phyloP scores from a whole-genome alignment of 2,113 vertebrate genomes.

The Sylvilagus bachmani region DNA sequence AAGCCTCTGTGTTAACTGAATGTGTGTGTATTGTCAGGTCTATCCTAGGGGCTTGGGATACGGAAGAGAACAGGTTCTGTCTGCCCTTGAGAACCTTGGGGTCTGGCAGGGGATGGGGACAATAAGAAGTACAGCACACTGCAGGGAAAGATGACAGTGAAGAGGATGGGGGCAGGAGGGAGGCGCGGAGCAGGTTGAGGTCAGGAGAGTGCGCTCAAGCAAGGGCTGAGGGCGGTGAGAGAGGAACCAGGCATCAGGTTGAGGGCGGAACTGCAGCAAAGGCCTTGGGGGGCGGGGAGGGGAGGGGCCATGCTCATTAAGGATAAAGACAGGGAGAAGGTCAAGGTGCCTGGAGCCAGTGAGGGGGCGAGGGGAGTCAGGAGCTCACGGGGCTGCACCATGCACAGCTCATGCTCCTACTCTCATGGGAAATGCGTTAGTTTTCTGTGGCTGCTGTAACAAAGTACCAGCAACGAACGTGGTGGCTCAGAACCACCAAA shows the following conservation, averaged over 20 bases:
- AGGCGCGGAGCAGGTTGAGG: neutral
- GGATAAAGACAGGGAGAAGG: neutral
- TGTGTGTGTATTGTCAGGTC: neutral
- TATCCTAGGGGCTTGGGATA: neutral
- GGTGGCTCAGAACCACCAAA: neutral
- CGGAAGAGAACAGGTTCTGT: neutral
- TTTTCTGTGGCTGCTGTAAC: neutral
- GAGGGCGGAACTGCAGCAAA: neutral
- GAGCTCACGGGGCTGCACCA: neutral
- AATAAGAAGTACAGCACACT: neutral
- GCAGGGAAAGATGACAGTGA: neutral
- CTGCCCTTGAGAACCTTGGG: conserved; percentile 28
- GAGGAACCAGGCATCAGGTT: neutral
- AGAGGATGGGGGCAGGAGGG: neutral
- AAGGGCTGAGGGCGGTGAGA: neutral
- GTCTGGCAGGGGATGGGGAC: neutral
- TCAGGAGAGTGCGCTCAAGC: neutral
- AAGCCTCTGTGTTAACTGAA: neutral
- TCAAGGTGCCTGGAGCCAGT: neutral
- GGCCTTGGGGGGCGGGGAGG: neutral
- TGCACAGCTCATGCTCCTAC: neutral
- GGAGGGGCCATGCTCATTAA: neutral
- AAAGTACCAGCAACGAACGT: neutral
- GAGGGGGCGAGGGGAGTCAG: neutral
- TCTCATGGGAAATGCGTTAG: neutral